These are phyloP conservation scores for Lepidocolaptes lacrymiger DNA, from an alignment of 2,797 vertebrate genomes.

Conservation along the genomic window DNA sequence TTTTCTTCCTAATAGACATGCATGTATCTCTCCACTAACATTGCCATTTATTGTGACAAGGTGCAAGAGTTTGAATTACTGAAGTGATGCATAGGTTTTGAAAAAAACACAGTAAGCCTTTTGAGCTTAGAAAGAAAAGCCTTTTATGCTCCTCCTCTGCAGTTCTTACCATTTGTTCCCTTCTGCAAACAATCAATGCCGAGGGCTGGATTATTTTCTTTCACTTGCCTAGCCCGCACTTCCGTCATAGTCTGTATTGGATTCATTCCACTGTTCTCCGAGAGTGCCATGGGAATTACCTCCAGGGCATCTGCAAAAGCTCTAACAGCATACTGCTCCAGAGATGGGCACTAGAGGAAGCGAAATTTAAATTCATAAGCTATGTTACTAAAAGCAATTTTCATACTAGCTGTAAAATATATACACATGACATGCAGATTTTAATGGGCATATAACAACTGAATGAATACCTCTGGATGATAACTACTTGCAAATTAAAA, in stretches of 20 bases:
- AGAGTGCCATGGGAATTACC: slow-evolving; percentile 93
- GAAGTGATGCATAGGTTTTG: neutral
- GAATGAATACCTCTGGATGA: rapidly evolving
- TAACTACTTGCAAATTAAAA: neutral
- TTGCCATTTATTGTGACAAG: neutral
- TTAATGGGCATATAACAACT: neutral
- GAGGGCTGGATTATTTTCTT: slow-evolving; percentile 88
- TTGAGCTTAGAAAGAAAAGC: neutral
- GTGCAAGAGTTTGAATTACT: neutral
- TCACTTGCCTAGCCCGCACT: slow-evolving; percentile 91
- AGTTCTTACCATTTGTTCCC: slow-evolving; percentile 90
- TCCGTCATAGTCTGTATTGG: slow-evolving; percentile 97
- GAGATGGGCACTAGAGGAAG: slow-evolving; percentile 87
- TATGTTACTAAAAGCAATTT: neutral
- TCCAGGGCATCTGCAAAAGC: slow-evolving; percentile 95
- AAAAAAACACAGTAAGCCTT: rapidly evolving
- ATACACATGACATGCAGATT: rapidly evolving
- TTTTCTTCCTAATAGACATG: neutral
- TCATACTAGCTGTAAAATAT: neutral
- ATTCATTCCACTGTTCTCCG: slow-evolving; percentile 95
- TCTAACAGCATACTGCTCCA: slow-evolving; percentile 98
- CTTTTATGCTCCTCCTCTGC: neutral
- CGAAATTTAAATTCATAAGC: neutral
- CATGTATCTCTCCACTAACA: neutral
- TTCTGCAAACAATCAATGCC: slow-evolving; percentile 94